Conservation (phyloP, 2,888 invertebrate genomes). For the Rhogogaster chlorosoma region DNA sequence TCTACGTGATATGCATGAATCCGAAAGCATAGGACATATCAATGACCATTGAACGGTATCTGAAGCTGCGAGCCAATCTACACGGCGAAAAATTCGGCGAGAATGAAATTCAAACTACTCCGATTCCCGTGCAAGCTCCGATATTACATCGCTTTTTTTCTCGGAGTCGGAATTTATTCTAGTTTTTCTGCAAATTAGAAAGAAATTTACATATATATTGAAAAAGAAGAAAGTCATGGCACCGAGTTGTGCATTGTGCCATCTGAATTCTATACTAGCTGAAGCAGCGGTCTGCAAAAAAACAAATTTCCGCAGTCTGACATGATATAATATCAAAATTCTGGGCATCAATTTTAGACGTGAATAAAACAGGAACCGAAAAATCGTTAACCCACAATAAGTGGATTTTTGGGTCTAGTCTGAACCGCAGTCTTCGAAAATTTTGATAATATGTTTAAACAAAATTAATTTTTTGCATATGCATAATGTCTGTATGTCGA, state of each 20-base stretch:
- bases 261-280: not conserved
- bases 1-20: not conserved
- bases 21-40: not conserved
- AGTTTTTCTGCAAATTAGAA: not conserved
- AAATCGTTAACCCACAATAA: no score
- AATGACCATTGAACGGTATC: not conserved
- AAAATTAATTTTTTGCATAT: no score
- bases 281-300: not conserved
- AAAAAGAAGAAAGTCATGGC: not conserved
- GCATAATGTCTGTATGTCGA: no score
- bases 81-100: not conserved
- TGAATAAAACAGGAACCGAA: not conserved
- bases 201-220: not conserved
- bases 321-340: not conserved
- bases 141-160: not conserved
- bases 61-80: not conserved
- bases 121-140: not conserved
- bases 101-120: not conserved
- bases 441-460: no score
- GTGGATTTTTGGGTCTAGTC: no score
- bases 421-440: no score
- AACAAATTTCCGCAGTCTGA: not conserved
- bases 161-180: not conserved
- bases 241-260: not conserved
- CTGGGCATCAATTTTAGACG: not conserved